These are phyloP conservation scores for Cygnus buccinator DNA, from an alignment of 2,113 vertebrate genomes.

Conservation along the genomic window DNA sequence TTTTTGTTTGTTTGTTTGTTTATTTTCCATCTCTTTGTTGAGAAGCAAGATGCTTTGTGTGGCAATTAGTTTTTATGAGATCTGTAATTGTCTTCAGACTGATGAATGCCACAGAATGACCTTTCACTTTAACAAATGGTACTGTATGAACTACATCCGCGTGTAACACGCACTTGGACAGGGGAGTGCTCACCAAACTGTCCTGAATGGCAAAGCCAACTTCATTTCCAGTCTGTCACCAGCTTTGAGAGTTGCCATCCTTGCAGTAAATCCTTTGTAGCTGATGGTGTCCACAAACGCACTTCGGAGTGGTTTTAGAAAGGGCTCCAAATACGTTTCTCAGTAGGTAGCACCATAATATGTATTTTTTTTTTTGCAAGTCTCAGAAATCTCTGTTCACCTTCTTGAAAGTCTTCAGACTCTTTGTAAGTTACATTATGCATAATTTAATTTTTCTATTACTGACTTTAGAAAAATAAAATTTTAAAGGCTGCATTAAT, in stretches of 20 bases:
- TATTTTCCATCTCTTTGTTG: neutral
- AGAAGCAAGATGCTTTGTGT: neutral
- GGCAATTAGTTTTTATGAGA: neutral
- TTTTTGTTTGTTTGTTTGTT: neutral
- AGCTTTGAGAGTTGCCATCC: neutral
- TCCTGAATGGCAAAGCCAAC: neutral
- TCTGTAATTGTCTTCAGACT: neutral
- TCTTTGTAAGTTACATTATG: neutral
- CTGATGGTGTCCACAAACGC: neutral
- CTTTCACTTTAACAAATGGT: neutral
- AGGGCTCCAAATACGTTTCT: neutral
- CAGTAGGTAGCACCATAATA: neutral
- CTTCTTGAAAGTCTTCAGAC: neutral
- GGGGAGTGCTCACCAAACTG: neutral
- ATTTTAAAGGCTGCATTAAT: slow-evolving; percentile 32
- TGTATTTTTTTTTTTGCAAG: neutral
- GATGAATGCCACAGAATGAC: neutral
- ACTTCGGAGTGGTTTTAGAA: neutral
- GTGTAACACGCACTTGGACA: neutral
- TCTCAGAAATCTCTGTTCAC: neutral
- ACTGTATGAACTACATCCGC: fast-evolving
- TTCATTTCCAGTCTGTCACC: neutral
- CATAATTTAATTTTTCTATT: slow-evolving; percentile 41
- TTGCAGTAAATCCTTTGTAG: neutral
- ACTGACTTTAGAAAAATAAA: neutral